These are phyloP conservation scores for Xyrichtys novacula DNA, from an alignment of 2,797 vertebrate genomes.

Conservation along the genomic window DNA sequence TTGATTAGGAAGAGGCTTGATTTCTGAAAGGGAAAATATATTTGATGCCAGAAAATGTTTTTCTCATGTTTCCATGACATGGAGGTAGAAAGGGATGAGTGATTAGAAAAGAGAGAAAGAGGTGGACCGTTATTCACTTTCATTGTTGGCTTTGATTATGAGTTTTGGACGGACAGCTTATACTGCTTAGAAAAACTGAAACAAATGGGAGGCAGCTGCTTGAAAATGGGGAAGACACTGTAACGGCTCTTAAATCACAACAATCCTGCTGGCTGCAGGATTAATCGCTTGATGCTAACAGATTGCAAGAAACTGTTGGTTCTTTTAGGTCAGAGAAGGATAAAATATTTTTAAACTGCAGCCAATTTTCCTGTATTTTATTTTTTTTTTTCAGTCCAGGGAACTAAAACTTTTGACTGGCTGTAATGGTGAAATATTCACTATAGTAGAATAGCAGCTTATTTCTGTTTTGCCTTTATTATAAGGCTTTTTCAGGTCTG, in stretches of 20 bases:
- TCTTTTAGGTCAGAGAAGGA: conserved; percentile 60
- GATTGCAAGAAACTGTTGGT: conserved; percentile 84
- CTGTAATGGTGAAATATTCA: too few relatives aligned
- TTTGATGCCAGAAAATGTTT: conserved; percentile 22
- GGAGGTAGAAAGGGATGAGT: conserved; percentile 62
- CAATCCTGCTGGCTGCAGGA: conserved; percentile 87
- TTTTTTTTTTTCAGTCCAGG: too few relatives aligned
- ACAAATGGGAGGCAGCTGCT: too few relatives aligned
- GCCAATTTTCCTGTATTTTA: conserved; percentile 57
- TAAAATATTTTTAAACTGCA: conserved; percentile 46
- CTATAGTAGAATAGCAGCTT: too few relatives aligned
- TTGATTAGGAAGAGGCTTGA: conserved; percentile 68
- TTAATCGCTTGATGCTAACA: conserved; percentile 90
- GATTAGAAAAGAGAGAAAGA: conserved; percentile 45
- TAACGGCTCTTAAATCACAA: conserved; percentile 91
- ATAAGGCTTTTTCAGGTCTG: too few relatives aligned
- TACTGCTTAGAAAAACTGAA: conserved; percentile 86
- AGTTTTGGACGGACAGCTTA: conserved; percentile 88
- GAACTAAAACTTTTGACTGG: too few relatives aligned
- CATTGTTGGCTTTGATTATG: conserved; percentile 91
- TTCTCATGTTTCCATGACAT: too few relatives aligned
- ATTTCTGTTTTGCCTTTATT: too few relatives aligned
- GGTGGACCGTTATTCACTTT: conserved; percentile 87
- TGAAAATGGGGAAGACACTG: conserved; percentile 88
- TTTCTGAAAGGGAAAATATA: conserved; percentile 39